These are phyloP conservation scores for Jacana jacana DNA, from an alignment of 2,113 vertebrate species.

Conservation along the genomic window DNA sequence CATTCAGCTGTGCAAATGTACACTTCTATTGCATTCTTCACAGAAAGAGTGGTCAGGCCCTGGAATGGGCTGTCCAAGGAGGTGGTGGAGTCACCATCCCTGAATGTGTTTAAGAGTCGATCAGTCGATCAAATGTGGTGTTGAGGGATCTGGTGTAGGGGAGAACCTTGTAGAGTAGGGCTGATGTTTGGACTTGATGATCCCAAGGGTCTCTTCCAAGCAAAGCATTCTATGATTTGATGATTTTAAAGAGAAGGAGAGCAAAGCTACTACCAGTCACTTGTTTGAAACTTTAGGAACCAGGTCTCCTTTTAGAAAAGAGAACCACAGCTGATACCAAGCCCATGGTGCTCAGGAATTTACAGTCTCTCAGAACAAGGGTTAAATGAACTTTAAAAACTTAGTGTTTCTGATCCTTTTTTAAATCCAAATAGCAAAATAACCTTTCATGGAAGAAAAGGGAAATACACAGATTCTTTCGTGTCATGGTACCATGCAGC, in stretches of 20 bases:
- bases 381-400: neutral
- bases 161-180: too few relatives aligned
- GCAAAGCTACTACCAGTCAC: neutral
- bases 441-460: conserved; percentile 5
- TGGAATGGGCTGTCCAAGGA: too few relatives aligned
- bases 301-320: neutral
- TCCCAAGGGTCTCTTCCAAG: too few relatives aligned
- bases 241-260: neutral
- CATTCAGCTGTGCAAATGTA: neutral
- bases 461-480: neutral
- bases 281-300: neutral
- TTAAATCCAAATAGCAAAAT: conserved; percentile 25
- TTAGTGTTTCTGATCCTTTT: neutral
- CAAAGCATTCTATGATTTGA: too few relatives aligned
- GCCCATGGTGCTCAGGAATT: neutral
- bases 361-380: neutral
- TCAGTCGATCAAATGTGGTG: too few relatives aligned
- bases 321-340: neutral
- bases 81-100: too few relatives aligned
- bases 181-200: too few relatives aligned
- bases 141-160: too few relatives aligned
- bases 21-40: neutral
- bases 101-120: too few relatives aligned
- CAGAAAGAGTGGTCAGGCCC: too few relatives aligned
- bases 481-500: neutral